A percentile compares a stretch with the other conserved stretches of the same genome.
These are phyloP conservation scores for Plectrocnemia conspersa DNA, from an alignment of 1,140 invertebrate species.

Conservation along the genomic window DNA sequence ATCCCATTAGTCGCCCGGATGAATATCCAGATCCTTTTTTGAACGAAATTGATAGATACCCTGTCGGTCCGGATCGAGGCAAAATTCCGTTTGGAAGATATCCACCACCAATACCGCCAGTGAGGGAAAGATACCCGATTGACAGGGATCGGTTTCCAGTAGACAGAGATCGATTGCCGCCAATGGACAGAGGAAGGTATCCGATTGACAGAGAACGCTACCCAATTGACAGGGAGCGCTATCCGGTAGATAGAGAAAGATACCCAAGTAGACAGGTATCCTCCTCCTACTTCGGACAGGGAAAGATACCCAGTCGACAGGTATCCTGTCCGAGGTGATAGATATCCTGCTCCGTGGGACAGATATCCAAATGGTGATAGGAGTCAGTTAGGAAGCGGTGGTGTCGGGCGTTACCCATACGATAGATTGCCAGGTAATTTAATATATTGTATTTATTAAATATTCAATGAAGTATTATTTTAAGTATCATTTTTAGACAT, in stretches of 20 bases:
- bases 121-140: slow-evolving; percentile 39
- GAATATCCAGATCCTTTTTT: slow-evolving; percentile 45
- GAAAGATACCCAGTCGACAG: slow-evolving; percentile 46
- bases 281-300: slow-evolving; percentile 45
- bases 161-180: slow-evolving; percentile 40
- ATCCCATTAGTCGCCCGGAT: slow-evolving; percentile 40
- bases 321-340: slow-evolving; percentile 42
- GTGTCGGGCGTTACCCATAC: slow-evolving; percentile 38
- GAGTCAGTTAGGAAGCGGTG: slow-evolving; percentile 36
- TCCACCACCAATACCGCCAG: slow-evolving; percentile 31
- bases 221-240: slow-evolving; percentile 32
- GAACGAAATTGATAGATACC: slow-evolving; percentile 45
- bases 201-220: slow-evolving; percentile 38
- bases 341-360: slow-evolving; percentile 47
- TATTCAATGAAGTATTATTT: slow-evolving; percentile 1
- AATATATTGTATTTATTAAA: neutral
- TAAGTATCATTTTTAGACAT: neutral
- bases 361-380: slow-evolving; percentile 47
- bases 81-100: slow-evolving; percentile 44
- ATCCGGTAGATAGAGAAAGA: slow-evolving; percentile 36
- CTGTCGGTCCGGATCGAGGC: slow-evolving; percentile 41
- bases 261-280: slow-evolving; percentile 39
- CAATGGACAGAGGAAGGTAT: slow-evolving; percentile 29
- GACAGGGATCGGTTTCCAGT: slow-evolving; percentile 20
- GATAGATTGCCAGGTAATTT: slow-evolving; percentile 33